Base-by-base conservation (phyloP, 2,113 vertebrate species). In the Cyprinus carpio region DNA sequence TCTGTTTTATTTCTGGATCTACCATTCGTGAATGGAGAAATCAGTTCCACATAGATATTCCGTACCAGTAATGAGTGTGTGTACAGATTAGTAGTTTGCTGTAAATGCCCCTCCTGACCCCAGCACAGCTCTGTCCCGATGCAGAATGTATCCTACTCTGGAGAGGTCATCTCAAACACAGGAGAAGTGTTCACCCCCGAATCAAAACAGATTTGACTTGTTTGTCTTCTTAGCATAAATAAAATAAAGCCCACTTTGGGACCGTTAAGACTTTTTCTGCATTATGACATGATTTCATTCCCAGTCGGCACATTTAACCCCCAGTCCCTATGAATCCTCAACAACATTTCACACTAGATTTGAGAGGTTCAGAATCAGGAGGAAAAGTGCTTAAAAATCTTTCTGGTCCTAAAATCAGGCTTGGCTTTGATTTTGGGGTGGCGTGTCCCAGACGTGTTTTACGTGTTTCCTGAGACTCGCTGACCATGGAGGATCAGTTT, bases 1-100 rank as follows among this genome's bases (percentile, higher is more conserved):
- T 77, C 6, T 37, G 0, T 72, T 54, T 81, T 46, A 6, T 75
- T 51, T 79, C 29, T 85, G 86, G 62, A 56, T 85, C 75, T 31
- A 56, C 25, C 69, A 49, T 81, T 84, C 82, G 84, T 84, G 84
- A 75, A 34, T 83, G 85, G 89, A 85, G 58, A 82, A 40, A 69
- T 29, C 62, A 25, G 86, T 82, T 91, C 92, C 91, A 88, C 93
- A 91, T 94, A 95, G 90, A 94, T 94, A 93, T 90, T 91, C 90
- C 88, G 92, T 92, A 91, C 92, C 56, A 89, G 91, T 91, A 91
- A 85, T 93, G 90, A 91, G 85, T 90, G 92, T 91, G 92, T 90
- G 91, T 91, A 90, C 13, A 81, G 37, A 40, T 75, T 89, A 93
- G 91, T 93, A 92, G 91, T 92, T 93, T 91, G 92, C 91, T 94